These are phyloP conservation scores for Sthenelais limicola DNA, from an alignment of 2,888 invertebrate genomes.

Conservation along the genomic window DNA sequence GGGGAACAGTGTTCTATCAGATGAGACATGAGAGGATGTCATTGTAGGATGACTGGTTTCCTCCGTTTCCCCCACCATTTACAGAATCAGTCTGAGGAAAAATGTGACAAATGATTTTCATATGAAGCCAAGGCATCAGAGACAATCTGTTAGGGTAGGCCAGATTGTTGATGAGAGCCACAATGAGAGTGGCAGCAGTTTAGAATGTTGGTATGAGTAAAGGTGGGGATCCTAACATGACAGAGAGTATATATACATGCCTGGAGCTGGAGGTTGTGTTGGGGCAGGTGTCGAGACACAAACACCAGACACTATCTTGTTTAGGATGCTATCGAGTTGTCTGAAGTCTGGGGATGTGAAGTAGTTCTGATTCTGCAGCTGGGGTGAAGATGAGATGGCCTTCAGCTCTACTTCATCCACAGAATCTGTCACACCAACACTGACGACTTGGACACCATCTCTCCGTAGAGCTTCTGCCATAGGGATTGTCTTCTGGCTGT, in stretches of 20 bases:
- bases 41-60: too few relatives aligned
- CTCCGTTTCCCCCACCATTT: too few relatives aligned
- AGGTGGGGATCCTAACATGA: too few relatives aligned
- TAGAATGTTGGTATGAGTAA: too few relatives aligned
- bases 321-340: constrained; percentile 1
- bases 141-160: too few relatives aligned
- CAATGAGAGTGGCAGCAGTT: too few relatives aligned
- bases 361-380: background rate
- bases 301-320: background rate
- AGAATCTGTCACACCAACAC: constrained; percentile 10
- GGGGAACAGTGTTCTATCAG: too few relatives aligned
- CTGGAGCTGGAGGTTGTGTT: background rate
- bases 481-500: constrained; percentile 21
- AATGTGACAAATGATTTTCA: too few relatives aligned
- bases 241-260: constrained; percentile 4
- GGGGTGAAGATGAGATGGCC: constrained; percentile 1
- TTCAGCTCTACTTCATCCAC: constrained; percentile 13
- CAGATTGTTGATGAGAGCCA: too few relatives aligned
- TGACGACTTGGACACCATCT: constrained; percentile 8
- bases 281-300: constrained; percentile 6
- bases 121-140: too few relatives aligned
- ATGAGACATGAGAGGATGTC: too few relatives aligned
- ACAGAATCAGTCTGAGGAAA: too few relatives aligned
- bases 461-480: background rate
- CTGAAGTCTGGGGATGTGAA: constrained; percentile 16